Evolutionary conservation across 2,113 vertebrate species (phyloP), one percentile per base, ranked within the genome.

Genomic region (Melanerpes formicivorus): DNA sequence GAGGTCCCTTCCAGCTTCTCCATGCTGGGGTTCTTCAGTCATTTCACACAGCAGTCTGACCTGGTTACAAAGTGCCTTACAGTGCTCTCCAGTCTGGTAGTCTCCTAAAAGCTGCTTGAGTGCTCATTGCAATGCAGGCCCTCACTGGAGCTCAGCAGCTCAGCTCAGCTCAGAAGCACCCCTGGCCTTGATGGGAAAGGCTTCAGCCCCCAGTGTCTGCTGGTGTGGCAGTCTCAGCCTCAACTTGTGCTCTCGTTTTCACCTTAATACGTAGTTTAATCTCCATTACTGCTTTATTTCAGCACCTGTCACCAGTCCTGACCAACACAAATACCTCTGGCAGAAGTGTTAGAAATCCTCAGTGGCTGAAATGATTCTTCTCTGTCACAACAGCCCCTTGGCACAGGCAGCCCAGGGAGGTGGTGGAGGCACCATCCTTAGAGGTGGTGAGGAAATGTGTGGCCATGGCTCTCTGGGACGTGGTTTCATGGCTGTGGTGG

Each of bases 41-140:
- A 54, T n/a, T 84, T 94, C 71, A 60, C 25, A 46, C 4, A 80
- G 73, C 54, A 75, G 46, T 50, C 55, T 93, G 42, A 83, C 34
- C 19, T 71, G n/a, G 77, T 79, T 2, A 23, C 52, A 30, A 91
- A 84, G 44, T 92, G 92, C 40, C 59, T 81, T 50, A 8, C 18
- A 69, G 34, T 72, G 27, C 69, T 91, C 29, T 79, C 40, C 71
- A 73, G 63, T 87, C 63, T 70, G 55, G 44, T 87, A 80, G 84
- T 90, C 55, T 92, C 66, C 88, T 81, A n/a, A 83, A 93, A 96
- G 84, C 64, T 70, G 55, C 29, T 17, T 7, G 70, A 84, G 81
- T 79, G 48, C 87, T 91, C 40, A 62, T 81, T 93, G 90, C 42
- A 34, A 32, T 94, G 37, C 75, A 88, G 87, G 80, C 92, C 59